phyloP scores from a whole-genome alignment of 2,797 vertebrate genomes.

The Tolypeutes matacus region DNA sequence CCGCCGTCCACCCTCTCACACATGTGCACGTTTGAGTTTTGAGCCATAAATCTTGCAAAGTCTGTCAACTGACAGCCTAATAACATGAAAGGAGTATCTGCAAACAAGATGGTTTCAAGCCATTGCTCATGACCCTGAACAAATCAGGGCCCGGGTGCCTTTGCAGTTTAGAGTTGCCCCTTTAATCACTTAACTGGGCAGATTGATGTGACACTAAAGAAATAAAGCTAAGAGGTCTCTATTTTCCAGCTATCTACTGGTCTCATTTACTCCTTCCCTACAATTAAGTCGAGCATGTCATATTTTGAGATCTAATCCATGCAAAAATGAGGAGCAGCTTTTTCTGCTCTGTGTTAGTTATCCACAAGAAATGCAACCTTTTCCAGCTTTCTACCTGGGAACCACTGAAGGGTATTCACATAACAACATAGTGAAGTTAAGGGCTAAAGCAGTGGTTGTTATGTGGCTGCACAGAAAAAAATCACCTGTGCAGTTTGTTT shows the following conservation, averaged over 20 bases:
- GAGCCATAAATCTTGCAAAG: conserved; percentile 87
- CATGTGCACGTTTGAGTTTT: conserved; percentile 79
- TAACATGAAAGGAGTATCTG: conserved; percentile 88
- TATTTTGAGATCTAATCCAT: conserved; percentile 63
- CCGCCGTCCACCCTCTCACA: conserved; percentile 10
- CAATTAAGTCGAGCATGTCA: conserved; percentile 78
- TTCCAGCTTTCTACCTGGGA: conserved; percentile 68
- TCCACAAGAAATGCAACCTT: conserved; percentile 61
- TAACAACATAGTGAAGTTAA: neutral
- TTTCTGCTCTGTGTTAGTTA: conserved; percentile 44
- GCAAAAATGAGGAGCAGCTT: conserved; percentile 22
- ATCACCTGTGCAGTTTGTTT: conserved; percentile 25
- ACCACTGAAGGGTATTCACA: conserved; percentile 59
- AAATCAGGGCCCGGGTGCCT: conserved; percentile 87
- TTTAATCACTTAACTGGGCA: conserved; percentile 87
- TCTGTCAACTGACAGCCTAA: conserved; percentile 87
- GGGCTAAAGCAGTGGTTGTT: conserved; percentile 57
- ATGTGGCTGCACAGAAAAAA: conserved; percentile 4
- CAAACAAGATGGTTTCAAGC: conserved; percentile 89
- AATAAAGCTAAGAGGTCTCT: conserved; percentile 80
- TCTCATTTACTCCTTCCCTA: conserved; percentile 71
- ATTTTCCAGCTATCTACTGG: conserved; percentile 58
- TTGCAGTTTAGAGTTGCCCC: conserved; percentile 82
- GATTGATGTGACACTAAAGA: conserved; percentile 86
- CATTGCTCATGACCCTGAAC: conserved; percentile 88